Evolutionary conservation across 1,140 invertebrate genomes (phyloP).

Genomic region (Contarinia nasturtii): DNA sequence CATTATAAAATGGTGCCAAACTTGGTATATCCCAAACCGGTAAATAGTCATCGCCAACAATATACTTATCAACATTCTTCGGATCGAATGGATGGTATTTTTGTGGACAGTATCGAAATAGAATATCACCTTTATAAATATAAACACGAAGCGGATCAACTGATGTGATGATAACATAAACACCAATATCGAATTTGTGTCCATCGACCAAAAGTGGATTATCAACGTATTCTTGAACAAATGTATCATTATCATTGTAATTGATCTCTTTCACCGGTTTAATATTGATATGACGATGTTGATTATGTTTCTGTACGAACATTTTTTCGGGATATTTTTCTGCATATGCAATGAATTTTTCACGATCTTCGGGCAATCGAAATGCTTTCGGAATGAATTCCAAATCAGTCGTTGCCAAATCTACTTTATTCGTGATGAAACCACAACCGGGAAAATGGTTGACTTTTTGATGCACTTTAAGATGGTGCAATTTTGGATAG

Average conservation of each 20-base stretch:
- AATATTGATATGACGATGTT: constrained; percentile 75
- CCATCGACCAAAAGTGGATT: constrained; percentile 68
- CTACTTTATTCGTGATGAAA: constrained; percentile 87
- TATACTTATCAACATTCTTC: constrained; percentile 68
- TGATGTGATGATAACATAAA: constrained; percentile 84
- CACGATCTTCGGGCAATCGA: constrained; percentile 59
- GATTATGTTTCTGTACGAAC: constrained; percentile 87
- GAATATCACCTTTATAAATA: constrained; percentile 70
- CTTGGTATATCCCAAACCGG: constrained; percentile 88
- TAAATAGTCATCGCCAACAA: constrained; percentile 85
- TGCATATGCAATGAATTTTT: constrained; percentile 51
- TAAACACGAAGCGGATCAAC: constrained; percentile 79
- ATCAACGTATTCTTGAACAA: constrained; percentile 78
- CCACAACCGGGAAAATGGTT: constrained; percentile 94
- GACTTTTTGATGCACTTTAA: constrained; percentile 59
- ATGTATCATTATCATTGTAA: constrained; percentile 51
- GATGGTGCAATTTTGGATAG: constrained; percentile 30
- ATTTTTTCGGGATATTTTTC: constrained; percentile 41
- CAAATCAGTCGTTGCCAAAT: constrained; percentile 58
- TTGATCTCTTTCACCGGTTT: constrained; percentile 49
- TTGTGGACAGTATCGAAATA: constrained; percentile 81
- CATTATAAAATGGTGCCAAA: constrained; percentile 53
- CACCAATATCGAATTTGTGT: constrained; percentile 91
- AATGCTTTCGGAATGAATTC: constrained; percentile 73
- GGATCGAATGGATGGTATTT: constrained; percentile 86